These are phyloP conservation scores for Chymomyza procnemis DNA, from an alignment of 2,888 invertebrate species.

Conservation along the genomic window DNA sequence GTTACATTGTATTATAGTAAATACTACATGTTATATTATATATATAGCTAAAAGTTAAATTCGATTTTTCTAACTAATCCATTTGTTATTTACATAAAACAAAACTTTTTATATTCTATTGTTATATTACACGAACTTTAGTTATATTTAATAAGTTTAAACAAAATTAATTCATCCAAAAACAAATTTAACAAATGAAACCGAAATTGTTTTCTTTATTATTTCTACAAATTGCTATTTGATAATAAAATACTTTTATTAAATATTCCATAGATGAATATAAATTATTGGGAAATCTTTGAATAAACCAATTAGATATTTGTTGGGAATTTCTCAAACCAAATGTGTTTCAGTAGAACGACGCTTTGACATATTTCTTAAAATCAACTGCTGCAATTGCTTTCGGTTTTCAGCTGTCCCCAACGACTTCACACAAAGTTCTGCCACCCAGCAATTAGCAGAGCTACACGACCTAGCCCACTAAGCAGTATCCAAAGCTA, in stretches of 20 bases:
- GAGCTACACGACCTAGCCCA: constrained; percentile 71
- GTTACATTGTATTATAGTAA: too few relatives aligned
- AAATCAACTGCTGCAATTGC: background rate
- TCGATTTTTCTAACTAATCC: too few relatives aligned
- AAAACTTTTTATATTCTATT: too few relatives aligned
- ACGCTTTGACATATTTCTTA: background rate
- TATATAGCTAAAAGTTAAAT: too few relatives aligned
- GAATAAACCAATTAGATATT: background rate
- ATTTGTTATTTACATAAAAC: too few relatives aligned
- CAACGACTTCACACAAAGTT: constrained; percentile 18
- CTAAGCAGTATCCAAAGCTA: constrained; percentile 50
- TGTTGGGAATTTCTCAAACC: background rate
- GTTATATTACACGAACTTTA: too few relatives aligned
- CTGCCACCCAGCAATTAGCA: constrained; percentile 69
- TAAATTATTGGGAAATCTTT: background rate
- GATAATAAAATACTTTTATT: background rate
- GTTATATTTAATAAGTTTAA: too few relatives aligned
- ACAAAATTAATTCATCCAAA: too few relatives aligned
- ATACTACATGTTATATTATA: too few relatives aligned
- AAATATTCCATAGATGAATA: too few relatives aligned
- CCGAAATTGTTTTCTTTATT: too few relatives aligned
- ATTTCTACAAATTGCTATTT: background rate
- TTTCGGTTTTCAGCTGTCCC: background rate
- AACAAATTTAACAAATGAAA: too few relatives aligned
- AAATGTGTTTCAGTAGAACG: background rate